phyloP scores from a whole-genome alignment of 2,113 vertebrate genomes.

The Caretta caretta region DNA sequence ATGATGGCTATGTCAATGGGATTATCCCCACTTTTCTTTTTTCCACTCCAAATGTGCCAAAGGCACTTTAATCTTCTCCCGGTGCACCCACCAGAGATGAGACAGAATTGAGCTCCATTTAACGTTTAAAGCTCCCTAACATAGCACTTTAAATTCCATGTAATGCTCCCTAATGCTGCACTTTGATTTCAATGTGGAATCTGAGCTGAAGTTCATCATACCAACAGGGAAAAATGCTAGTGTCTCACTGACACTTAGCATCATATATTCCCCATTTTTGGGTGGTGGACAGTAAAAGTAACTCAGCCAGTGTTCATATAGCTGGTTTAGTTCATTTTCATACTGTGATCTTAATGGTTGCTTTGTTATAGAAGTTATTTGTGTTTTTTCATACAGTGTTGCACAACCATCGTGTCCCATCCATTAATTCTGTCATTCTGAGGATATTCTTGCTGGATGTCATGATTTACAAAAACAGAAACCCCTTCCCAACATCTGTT shows the following conservation, averaged over 20 bases:
- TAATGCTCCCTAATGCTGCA: neutral
- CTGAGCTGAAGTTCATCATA: neutral
- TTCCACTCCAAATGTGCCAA: neutral
- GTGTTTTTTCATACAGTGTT: neutral
- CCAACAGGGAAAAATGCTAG: neutral
- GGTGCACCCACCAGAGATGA: slow-evolving; percentile 1
- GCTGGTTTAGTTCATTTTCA: neutral
- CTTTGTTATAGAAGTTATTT: neutral
- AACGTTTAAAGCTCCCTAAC: neutral
- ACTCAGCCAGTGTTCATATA: neutral
- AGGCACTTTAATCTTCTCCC: neutral
- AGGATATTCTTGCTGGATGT: neutral
- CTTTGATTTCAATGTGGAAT: neutral
- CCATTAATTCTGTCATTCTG: neutral
- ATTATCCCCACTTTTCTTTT: neutral
- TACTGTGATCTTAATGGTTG: neutral
- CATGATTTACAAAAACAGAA: neutral
- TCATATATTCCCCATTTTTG: neutral
- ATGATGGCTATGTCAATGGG: neutral
- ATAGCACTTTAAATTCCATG: rapidly evolving
- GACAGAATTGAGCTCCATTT: neutral
- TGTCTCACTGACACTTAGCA: neutral
- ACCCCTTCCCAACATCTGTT: slow-evolving; percentile 9
- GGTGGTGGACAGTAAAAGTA: neutral
- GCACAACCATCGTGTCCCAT: neutral